Evolutionary conservation across 2,888 invertebrate genomes (phyloP), one percentile per base, ranked within the genome.

Genomic region (Eupelmus urozonus): DNA sequence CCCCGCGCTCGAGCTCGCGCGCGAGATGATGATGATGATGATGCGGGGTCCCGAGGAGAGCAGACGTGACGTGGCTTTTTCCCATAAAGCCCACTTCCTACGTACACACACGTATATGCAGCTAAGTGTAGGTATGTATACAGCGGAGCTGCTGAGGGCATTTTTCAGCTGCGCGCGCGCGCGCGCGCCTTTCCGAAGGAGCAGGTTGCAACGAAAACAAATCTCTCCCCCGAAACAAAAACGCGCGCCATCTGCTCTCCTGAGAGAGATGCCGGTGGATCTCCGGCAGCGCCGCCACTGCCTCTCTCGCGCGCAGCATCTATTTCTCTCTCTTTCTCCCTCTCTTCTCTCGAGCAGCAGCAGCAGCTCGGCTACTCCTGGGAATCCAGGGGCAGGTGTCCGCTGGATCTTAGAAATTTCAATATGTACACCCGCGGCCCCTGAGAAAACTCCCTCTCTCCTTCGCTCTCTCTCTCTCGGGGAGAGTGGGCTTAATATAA

Each of bases 331-430:
- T 63, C 63, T 42, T 9, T 34, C 40, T 20, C 60, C 5, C n/a
- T 4, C 34, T 62, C 23, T 49, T 34, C 11, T 7, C 65, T 65
- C 18, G 55, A 69, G 23, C 62, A 74, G 63, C 75, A 62, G 75
- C 60, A n/a, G 49, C 70, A 57, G 34, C 60, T 18, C 70, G 25
- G 49, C 70, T 13, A 45, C 45, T 79, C 81, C 82, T 80, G 81
- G 77, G 80, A 76, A 82, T 80, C 80, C 78, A 81, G 78, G 78
- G 84, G 85, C 87, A 86, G 87, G 87, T 87, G 87, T 86, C 84
- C 85, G 82, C 84, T n/a, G n/a, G n/a, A 75, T 85, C 83, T 85
- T 85, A 85, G 85, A 85, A 86, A 85, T 87, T 85, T 87, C 85
- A 87, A 86, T 87, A 83, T n/a, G n/a, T n/a, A n/a, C n/a, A n/a